phyloP scores from a whole-genome alignment of 2,113 vertebrate genomes.

The Dryoscopus gambensis region DNA sequence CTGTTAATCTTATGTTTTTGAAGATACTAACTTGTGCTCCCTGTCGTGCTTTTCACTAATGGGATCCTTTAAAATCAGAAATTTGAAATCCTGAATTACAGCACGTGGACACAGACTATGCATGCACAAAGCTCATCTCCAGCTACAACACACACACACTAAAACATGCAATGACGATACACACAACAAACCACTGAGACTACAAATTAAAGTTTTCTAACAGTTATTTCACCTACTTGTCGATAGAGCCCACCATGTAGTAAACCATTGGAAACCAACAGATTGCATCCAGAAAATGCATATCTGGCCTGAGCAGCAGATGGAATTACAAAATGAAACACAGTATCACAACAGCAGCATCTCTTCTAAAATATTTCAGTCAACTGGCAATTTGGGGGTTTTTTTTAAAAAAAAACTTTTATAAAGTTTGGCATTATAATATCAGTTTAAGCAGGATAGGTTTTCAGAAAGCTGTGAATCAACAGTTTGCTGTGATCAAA shows the following conservation, averaged over 20 bases:
- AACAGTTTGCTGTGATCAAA: not conserved
- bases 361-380: conserved; percentile 41
- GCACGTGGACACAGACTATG: not conserved
- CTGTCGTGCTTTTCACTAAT: not conserved
- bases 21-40: not conserved
- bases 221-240: conserved; percentile 88
- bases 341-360: conserved; percentile 69
- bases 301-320: conserved; percentile 88
- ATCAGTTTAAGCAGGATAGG: not conserved
- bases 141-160: not conserved
- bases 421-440: not conserved
- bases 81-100: not conserved
- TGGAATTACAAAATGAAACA: conserved; percentile 80
- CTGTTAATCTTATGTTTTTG: not conserved
- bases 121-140: conserved; percentile 55
- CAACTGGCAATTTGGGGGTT: not conserved
- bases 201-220: conserved; percentile 61
- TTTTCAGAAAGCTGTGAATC: not conserved
- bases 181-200: conserved; percentile 66
- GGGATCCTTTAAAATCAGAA: not conserved
- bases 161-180: conserved; percentile 63
- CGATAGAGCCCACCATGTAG: conserved; percentile 97
- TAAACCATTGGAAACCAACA: conserved; percentile 99
- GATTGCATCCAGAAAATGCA: conserved; percentile 98
- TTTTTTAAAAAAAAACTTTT: not conserved